Base-by-base conservation (phyloP, 2,113 vertebrate genomes). In the Catagonus wagneri region DNA sequence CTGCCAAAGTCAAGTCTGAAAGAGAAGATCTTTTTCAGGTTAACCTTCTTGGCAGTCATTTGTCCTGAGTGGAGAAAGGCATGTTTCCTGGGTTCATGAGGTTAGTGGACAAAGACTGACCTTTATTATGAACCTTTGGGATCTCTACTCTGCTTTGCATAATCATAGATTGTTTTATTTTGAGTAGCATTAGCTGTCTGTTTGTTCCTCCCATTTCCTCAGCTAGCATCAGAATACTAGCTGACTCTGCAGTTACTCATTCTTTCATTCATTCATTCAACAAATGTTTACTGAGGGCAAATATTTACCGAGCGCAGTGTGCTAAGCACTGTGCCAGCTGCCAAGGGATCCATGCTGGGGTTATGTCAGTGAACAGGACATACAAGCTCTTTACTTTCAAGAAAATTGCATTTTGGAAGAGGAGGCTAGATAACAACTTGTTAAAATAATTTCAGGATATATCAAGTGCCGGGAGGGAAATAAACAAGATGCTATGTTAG, bases 11-110 rank as follows among this genome's bases (percentile, higher is more conserved):
- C 68, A 72, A 63, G 61, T 90, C 76, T 94, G 60, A 83, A 88
- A 96, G 65, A 84, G 93, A 69, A 36, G 27, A 63, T 89, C 68
- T 90, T 94, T 93, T 85, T 61, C 78, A 85, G 76, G 76, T 83
- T 60, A 93, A 75, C 68, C 75, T 83, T n/a, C 2, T 88, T 91
- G 80, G 61, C 54, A 94, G 7, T 88, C 36, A 32, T 54, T 61
- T 94, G 54, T 95, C 60, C 17, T 39, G 6, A 5, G n/a, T 74
- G 39, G 65, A 76, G 58, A 78, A 83, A 83, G 65, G 39, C 60
- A 36, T 75, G 56, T 80, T 95, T 95, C 75, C 65, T 92, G 69
- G 58, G 54, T 80, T 96, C 81, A 71, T 75, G 50, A 80, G 92
- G 52, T 78, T 66, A 68, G 56, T 65, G n/a, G 91, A 39, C 78